Base-by-base conservation (phyloP, 2,113 vertebrate species). In the Oreochromis spilurus region DNA sequence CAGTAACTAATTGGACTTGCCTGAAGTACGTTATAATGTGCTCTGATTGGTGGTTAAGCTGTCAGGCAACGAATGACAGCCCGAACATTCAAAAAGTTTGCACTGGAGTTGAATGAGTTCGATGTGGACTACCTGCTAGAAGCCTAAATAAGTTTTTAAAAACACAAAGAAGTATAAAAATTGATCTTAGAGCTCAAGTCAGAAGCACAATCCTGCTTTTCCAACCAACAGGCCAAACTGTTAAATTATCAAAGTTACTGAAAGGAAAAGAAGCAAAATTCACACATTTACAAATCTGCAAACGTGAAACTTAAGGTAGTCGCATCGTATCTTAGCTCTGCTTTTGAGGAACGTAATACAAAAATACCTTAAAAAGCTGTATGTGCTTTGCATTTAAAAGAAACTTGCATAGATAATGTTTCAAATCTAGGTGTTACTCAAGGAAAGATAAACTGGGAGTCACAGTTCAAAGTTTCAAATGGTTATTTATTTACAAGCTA, bases 341-440 rank as follows among this genome's bases (percentile, higher is more conserved):
- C 38, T 43, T 70, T n/a, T 2, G 38, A 43, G 7, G 12, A 40
- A 43, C 3, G 0, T 0, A 24, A 16, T 70, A 1, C 38, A 65
- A 70, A 24, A 24, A 43, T 70, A 70, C 24, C 54, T 57, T 65
- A 65, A 36, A 6, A 34, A 9, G n/a, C 13, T 72, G 65, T 43
- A 26, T 45, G 26, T 70, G 12, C 2, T 45, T 70, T 43, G 12
- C 0, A 0, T 70, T 1, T 45, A 10, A 72, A 70, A 26, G 3
- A 24, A 45, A 26, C 65, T 72, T 26, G 13, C 13, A 40, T 21
- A 40, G 7, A 24, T 70, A 40, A 70, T 70, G 0, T 75, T 48
- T 17, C 67, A 31, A 8, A 77, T 48, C 0, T 17, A 17, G 0
- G 9, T 75, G 0, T 48, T 48, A 3, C 70, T 50, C 4, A 50